Evolutionary conservation across 2,888 invertebrate genomes (phyloP), one percentile per base, ranked within the genome.

Genomic region (Amiota communis): DNA sequence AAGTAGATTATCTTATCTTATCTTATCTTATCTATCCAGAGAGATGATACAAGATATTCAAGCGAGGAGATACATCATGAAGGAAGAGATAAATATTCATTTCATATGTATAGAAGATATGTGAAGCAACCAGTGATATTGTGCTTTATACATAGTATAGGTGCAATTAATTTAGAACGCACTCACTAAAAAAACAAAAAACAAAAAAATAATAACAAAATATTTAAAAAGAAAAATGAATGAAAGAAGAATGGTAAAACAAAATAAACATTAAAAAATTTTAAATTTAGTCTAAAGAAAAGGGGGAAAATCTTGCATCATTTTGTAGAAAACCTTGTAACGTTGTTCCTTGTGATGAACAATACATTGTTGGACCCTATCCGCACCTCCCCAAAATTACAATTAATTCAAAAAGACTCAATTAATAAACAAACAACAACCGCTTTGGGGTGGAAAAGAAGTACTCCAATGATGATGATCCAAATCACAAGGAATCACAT

Each of bases 111-210:
- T 36, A 6, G 36, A 6, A 36, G 36, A 47, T 51, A 53, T 68
- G 67, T 84, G 88, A 89, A 89, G 88, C 89, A 89, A 89, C 88
- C 89, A 89, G 89, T 89, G 89, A 89, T 89, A 89, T 89, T 89
- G 89, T 89, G 86, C 89, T 89, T 85, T 88, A 89, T 89, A 89
- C 89, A 85, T 89, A 89, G 89, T 89, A 89, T 89, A 88, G 86
- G 89, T 89, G 87, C 89, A 89, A 89, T 89, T 89, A 88, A 86
- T 88, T 89, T 87, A 88, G 87, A 85, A 87, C 81, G 84, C 86
- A 85, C 86, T 88, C 87, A 87, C 86, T 86, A 83, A 86, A 70
- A 36, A 79, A 75, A 59, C 68, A 76, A 78, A 74, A 79, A 68
- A 68, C 13, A 49, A 68, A 57, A 64, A 49, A 65, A 70, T 15